These are phyloP conservation scores for Drosophila hydei DNA, from an alignment of 1,140 invertebrate species.

Conservation along the genomic window DNA sequence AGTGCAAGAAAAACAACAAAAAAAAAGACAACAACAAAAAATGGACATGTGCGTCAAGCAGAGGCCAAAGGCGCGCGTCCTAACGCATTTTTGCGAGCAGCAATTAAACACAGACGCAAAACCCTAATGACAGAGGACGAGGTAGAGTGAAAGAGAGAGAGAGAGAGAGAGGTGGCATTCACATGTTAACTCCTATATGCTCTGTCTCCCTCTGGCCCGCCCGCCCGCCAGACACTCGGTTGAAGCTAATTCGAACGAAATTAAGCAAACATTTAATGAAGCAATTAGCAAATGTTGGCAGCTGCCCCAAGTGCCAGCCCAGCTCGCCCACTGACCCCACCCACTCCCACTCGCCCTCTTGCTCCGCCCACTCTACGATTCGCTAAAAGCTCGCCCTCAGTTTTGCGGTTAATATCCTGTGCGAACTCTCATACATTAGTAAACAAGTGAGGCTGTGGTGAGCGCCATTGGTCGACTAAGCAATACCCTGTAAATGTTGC, in stretches of 20 bases:
- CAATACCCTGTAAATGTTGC: not conserved
- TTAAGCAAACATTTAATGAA: conserved; percentile 83
- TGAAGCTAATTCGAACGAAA: conserved; percentile 79
- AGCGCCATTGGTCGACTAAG: not conserved
- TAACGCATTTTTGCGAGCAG: conserved; percentile 20
- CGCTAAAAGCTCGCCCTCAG: conserved; percentile 24
- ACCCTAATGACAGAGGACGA: conserved; percentile 28
- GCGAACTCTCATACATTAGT: conserved; percentile 54
- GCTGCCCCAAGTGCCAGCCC: conserved; percentile 21
- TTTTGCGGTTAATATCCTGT: conserved; percentile 65
- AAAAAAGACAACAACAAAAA: not conserved
- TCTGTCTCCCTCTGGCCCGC: not conserved
- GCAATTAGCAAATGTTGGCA: conserved; percentile 72
- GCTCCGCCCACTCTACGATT: not conserved
- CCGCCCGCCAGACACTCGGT: conserved; percentile 5
- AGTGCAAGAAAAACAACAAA: not conserved
- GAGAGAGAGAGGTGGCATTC: not conserved
- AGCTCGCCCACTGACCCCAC: not conserved
- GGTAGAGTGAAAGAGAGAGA: not conserved
- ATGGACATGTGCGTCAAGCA: not conserved
- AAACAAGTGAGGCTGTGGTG: conserved; percentile 7
- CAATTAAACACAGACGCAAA: conserved; percentile 52
- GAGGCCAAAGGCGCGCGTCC: not conserved
- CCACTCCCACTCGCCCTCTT: not conserved
- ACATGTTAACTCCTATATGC: conserved; percentile 9